Evolutionary conservation across 2,113 vertebrate species (phyloP).

Genomic region (Gopherus evgoodei): DNA sequence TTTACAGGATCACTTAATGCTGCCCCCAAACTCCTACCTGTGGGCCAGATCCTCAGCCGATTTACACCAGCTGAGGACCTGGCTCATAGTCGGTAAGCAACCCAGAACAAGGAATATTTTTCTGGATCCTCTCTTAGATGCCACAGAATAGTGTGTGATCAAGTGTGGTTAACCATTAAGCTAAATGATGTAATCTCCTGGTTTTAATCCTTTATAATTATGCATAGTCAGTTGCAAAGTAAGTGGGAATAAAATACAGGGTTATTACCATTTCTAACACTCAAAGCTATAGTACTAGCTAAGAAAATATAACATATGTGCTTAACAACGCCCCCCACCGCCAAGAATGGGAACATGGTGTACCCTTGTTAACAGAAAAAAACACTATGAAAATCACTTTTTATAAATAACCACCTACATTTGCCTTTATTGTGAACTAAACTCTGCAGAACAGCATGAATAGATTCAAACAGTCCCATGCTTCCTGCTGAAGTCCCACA

Average conservation of each 20-base stretch:
- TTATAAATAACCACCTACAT: conserved; percentile 57
- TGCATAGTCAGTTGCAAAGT: neutral
- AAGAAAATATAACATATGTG: neutral
- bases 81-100: neutral
- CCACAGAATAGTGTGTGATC: neutral
- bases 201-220: conserved; percentile 2
- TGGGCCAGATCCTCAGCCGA: neutral
- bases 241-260: neutral
- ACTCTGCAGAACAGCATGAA: conserved; percentile 61
- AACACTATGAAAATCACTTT: conserved; percentile 36
- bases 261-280: neutral
- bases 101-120: neutral
- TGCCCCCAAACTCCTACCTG: neutral
- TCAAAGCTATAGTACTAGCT: accelerated
- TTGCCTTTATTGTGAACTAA: conserved; percentile 30
- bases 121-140: neutral
- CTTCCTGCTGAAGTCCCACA: conserved; percentile 12
- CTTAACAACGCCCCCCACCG: neutral
- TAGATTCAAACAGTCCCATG: conserved; percentile 30
- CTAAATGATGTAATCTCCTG: neutral
- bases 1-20: neutral
- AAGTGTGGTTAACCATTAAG: neutral
- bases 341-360: neutral
- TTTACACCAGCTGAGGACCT: neutral
- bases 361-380: conserved; percentile 31